Evolutionary conservation across 2,113 vertebrate genomes (phyloP).

Genomic region (Ibidorhyncha struthersii): DNA sequence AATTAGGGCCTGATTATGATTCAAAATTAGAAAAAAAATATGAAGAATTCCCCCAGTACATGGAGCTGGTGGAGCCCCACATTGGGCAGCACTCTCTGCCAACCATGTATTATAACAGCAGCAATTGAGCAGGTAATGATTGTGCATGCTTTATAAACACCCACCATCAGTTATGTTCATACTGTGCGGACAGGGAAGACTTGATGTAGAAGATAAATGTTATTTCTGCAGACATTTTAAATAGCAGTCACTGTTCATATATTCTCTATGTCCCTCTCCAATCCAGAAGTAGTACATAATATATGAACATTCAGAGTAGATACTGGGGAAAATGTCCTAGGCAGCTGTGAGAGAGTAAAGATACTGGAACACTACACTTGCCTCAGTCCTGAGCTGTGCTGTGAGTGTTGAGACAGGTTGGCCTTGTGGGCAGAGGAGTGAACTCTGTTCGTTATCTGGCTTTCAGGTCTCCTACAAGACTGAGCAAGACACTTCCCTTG

Average conservation of each 20-base stretch:
- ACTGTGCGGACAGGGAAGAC: neutral
- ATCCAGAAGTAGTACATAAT: neutral
- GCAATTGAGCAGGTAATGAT: slow-evolving; percentile 5
- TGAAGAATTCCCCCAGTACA: neutral
- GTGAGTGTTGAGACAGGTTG: neutral
- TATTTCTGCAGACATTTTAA: neutral
- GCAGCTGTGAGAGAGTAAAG: neutral
- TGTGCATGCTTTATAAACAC: neutral
- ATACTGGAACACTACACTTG: neutral
- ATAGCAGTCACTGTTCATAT: neutral
- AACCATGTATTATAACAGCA: neutral
- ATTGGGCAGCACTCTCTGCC: neutral
- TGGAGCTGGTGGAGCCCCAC: neutral
- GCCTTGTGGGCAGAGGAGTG: neutral
- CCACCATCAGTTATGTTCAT: neutral
- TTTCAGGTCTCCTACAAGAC: neutral
- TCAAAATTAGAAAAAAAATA: neutral
- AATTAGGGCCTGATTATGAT: slow-evolving; percentile 23
- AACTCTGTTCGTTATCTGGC: neutral
- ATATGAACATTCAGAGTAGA: neutral
- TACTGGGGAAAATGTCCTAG: neutral
- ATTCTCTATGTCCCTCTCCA: neutral
- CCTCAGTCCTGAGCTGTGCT: neutral
- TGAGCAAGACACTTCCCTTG: rapidly evolving
- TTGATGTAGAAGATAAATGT: neutral